Evolutionary conservation across 2,113 vertebrate genomes (phyloP), one percentile per base, ranked within the genome.

Genomic region (Nannospalax galili): DNA sequence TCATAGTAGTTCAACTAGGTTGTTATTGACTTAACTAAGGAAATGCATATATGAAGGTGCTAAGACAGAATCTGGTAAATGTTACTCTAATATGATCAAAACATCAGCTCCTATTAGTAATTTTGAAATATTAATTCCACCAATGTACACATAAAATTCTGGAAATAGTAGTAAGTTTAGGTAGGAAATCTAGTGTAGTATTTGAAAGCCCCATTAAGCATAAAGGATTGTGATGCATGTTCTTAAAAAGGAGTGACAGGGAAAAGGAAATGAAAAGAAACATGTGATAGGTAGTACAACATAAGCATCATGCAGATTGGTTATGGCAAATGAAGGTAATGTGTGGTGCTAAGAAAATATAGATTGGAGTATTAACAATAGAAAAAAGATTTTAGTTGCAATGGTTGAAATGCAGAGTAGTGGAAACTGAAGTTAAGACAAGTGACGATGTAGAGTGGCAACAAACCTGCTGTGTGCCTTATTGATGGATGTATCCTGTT

Each of bases 21-120:
- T 40, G 7, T 86, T 91, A 22, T 26, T 74, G 14, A 3, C 90
- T 84, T 52, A 82, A 85, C 64, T 95, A 73, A 78, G 26, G 94
- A 78, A 91, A 79, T 91, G 10, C 6, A 52, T 48, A n/a, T 40
- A n/a, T 40, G n/a, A 80, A 82, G 26, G 9, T 30, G 26, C 19
- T 42, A 82, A 62, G 14, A 8, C 22, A 92, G 14, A 96, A 40
- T 92, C 75, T 93, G 64, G 24, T 30, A 84, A 84, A 12, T 48
- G 32, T 9, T 0, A 52, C 28, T 94, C 42, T 78, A 45, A 28
- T 30, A 62, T 64, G 45, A 65, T 74, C 16, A 69, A 87, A 86
- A 56, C 2, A 30, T 35, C 67, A 73, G 11, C 30, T 85, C 87
- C 30, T 79, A 22, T 37, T 84, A 75, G 16, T 28, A 95, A 84